Percentiles rank a stretch among this genome's conserved stretches.
Evolutionary conservation across 2,113 vertebrate genomes (phyloP).

Genomic region (Pachycephala philippinensis): DNA sequence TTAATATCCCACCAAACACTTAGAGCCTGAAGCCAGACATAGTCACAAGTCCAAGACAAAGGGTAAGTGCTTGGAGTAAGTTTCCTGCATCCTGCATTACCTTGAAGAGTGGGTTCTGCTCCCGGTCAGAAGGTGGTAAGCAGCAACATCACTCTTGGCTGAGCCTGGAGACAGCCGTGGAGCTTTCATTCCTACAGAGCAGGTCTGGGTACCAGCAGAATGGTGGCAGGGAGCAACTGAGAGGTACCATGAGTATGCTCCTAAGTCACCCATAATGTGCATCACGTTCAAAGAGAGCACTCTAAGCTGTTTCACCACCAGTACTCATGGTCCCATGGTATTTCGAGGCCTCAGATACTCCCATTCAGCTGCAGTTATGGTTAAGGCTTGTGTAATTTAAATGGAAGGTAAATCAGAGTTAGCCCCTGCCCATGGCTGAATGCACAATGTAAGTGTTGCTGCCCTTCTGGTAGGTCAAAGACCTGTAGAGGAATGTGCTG

Average conservation of each 20-base stretch:
- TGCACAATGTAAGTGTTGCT: background rate
- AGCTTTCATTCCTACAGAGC: background rate
- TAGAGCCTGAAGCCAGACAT: background rate
- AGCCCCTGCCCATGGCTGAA: background rate
- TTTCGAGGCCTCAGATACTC: background rate
- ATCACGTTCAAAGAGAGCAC: background rate
- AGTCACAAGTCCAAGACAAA: background rate
- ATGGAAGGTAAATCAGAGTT: background rate
- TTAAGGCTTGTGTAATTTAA: background rate
- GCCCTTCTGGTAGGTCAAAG: background rate
- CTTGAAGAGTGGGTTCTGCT: background rate
- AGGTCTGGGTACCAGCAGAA: background rate
- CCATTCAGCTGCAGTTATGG: background rate
- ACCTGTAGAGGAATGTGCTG: background rate
- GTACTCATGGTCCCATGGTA: background rate
- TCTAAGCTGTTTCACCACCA: background rate
- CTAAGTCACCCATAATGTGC: background rate
- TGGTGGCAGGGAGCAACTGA: background rate
- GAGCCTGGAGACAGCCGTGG: fast-evolving
- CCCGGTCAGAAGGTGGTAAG: background rate
- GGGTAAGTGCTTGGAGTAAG: background rate
- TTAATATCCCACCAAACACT: background rate
- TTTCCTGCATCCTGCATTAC: background rate
- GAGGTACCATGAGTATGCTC: fast-evolving
- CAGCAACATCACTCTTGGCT: background rate